Evolutionary conservation across 2,797 vertebrate genomes (phyloP).

Genomic region (Anguilla anguilla): DNA sequence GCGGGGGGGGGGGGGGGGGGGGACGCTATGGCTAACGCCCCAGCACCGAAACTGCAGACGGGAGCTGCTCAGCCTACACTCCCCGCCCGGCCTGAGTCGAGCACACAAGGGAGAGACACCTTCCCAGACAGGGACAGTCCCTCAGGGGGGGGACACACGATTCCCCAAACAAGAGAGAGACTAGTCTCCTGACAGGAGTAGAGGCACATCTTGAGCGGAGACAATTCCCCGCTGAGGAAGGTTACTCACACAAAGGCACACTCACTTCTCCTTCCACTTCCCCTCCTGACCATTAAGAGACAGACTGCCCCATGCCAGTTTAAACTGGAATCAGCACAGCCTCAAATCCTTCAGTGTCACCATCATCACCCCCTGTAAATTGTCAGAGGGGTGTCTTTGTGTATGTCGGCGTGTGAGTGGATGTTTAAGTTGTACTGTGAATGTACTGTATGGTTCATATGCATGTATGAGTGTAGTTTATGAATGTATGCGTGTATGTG

Average conservation of each 20-base stretch:
- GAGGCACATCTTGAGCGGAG: not conserved
- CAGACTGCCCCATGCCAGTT: not conserved
- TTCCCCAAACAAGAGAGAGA: not conserved
- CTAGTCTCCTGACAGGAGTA: not conserved
- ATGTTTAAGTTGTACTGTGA: conserved; percentile 14
- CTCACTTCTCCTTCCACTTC: not conserved
- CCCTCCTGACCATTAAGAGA: not conserved
- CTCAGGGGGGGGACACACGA: not conserved
- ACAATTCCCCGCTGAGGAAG: not conserved
- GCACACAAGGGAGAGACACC: not conserved
- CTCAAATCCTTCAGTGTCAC: not conserved
- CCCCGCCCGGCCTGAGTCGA: not conserved
- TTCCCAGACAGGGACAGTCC: not conserved
- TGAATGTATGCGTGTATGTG: too few relatives aligned
- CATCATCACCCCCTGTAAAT: not conserved
- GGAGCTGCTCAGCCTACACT: not conserved
- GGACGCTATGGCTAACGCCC: conserved; percentile 37
- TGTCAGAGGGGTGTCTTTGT: conserved; percentile 12
- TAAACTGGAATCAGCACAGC: not conserved
- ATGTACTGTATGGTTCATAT: too few relatives aligned
- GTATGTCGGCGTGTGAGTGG: conserved; percentile 15
- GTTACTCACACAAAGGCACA: not conserved
- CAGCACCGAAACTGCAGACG: conserved; percentile 22
- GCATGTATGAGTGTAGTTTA: too few relatives aligned
- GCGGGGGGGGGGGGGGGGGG: not conserved